Base-by-base conservation (phyloP, 2,113 vertebrate species). In the Salvator merianae region DNA sequence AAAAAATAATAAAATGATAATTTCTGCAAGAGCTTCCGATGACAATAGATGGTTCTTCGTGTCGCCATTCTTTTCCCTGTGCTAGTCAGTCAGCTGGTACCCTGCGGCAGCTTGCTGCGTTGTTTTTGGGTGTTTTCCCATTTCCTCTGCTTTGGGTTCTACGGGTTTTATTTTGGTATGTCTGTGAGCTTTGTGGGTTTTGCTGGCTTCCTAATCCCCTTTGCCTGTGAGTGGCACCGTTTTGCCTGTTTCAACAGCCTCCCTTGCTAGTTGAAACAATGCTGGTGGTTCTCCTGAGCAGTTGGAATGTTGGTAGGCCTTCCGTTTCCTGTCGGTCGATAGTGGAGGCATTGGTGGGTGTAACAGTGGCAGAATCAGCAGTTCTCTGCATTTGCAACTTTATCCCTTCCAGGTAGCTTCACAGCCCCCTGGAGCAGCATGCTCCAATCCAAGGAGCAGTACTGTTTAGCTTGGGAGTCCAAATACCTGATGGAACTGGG, bases 391-490 rank as follows among this genome's bases (percentile, higher is more conserved):
- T 20, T n/a, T 20, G 2, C 47, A 32, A 77, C 20, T 77, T 32
- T 69, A 14, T 34, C 18, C 4, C n/a, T 3, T 50, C 81, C 71
- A 97, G 97, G 96, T 20, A 97, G 96, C 65, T 99, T 99, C 93
- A 97, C 97, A 4, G 96, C 97, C 2, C 98, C 98, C 0, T 99
- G 99, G 99, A 93, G 94, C 47, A 97, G 95, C 91, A 86, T 99
- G 89, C 89, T 96, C 7, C 95, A 88, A 10, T 99, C 97, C 0
- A 96, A 94, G 0, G 99, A 99, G 90, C 98, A 99, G 90, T 99
- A 98, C 82, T 99, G 98, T 90, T 95, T 99, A 85, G 98, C 97
- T 84, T 99, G 99, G 99, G 98, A 99, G 89, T 98, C 98, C 7
- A 98, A 97, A 34, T 99, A 99, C 91, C 91, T 99, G 89, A 95